Evolutionary conservation across 2,113 vertebrate species (phyloP).

Genomic region (Pongo abelii): DNA sequence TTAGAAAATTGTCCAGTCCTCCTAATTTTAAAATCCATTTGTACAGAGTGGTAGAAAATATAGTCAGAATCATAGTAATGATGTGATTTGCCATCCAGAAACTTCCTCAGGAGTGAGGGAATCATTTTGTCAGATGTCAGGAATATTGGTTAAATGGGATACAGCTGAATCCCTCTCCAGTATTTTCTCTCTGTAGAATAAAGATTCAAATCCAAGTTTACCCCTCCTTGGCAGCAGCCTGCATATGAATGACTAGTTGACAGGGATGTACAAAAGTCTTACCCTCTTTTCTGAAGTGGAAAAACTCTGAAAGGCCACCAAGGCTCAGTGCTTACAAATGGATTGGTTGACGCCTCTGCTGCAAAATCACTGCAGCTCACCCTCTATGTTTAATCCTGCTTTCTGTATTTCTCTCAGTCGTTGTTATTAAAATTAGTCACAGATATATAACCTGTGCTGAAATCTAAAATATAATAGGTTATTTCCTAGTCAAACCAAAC

Average conservation of each 20-base stretch:
- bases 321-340: rapidly evolving
- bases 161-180: neutral
- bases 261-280: neutral
- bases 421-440: neutral
- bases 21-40: neutral
- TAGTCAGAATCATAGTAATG: neutral
- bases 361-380: neutral
- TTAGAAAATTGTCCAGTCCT: neutral
- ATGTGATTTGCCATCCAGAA: neutral
- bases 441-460: neutral
- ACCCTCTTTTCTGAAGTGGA: neutral
- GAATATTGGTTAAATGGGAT: neutral
- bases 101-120: neutral
- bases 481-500: neutral
- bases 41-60: neutral
- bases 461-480: neutral
- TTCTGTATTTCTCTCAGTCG: neutral
- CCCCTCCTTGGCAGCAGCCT: too few species aligned
- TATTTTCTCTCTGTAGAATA: neutral
- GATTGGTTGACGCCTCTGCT: neutral
- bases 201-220: neutral
- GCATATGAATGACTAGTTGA: neutral
- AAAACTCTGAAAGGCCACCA: neutral
- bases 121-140: neutral
- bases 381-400: neutral